Evolutionary conservation across 2,113 vertebrate species (phyloP).

Genomic region (Phyllopteryx taeniolatus): DNA sequence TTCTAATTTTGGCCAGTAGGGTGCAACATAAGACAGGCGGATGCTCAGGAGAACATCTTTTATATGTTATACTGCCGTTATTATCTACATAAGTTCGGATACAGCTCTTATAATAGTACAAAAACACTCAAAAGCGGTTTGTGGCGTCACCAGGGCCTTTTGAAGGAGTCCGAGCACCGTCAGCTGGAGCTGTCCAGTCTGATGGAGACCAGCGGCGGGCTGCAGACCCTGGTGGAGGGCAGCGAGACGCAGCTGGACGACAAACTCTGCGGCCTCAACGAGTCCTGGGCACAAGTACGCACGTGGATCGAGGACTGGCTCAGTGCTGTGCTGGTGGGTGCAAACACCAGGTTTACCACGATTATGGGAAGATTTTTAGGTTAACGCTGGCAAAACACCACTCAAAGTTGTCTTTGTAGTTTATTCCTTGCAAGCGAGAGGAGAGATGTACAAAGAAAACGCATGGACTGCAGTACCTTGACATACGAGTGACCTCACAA

Average conservation of each 20-base stretch:
- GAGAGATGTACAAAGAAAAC: no score
- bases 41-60: not conserved
- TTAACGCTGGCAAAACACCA: no score
- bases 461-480: no score
- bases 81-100: not conserved
- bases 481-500: no score
- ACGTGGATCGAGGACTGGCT: slow-evolving; percentile 93
- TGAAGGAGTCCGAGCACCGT: slow-evolving; percentile 87
- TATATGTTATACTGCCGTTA: not conserved
- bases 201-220: slow-evolving; percentile 81
- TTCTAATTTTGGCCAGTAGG: slow-evolving; percentile 26
- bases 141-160: slow-evolving; percentile 74
- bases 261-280: slow-evolving; percentile 82
- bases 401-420: no score
- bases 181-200: slow-evolving; percentile 82
- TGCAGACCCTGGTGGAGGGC: slow-evolving; percentile 85
- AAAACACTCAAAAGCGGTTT: not conserved
- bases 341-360: not conserved
- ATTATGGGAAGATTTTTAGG: not conserved
- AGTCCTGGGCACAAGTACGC: slow-evolving; percentile 82
- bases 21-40: slow-evolving; percentile 13
- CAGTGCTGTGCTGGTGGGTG: slow-evolving; percentile 82
- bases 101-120: not conserved
- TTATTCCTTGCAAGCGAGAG: no score
- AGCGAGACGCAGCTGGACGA: slow-evolving; percentile 83